phyloP scores from a whole-genome alignment of 2,888 invertebrate genomes.

The Drosophila anceps region DNA sequence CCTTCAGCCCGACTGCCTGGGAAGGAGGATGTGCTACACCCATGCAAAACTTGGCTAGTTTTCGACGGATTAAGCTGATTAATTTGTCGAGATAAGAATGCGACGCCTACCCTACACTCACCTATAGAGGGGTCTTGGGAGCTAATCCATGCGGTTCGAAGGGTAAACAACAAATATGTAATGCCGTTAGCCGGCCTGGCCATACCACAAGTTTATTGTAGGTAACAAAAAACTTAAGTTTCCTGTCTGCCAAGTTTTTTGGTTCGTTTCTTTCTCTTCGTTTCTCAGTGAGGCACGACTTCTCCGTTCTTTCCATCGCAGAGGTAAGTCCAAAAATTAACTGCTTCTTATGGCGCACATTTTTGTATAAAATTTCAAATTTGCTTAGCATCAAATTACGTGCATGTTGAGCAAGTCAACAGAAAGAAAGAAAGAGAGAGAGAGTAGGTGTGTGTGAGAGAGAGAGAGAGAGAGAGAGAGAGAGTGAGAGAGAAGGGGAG shows the following conservation, averaged over 20 bases:
- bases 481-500: slow-evolving; percentile 1
- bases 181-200: slow-evolving; percentile 66
- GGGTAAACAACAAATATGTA: slow-evolving; percentile 79
- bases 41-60: slow-evolving; percentile 73
- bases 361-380: slow-evolving; percentile 80
- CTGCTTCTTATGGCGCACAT: slow-evolving; percentile 59
- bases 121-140: slow-evolving; percentile 20
- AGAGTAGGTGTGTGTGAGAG: slow-evolving; percentile 2
- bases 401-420: slow-evolving; percentile 63
- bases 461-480: not conserved
- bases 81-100: slow-evolving; percentile 80
- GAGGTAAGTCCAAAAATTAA: slow-evolving; percentile 53
- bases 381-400: slow-evolving; percentile 75
- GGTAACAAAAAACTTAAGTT: slow-evolving; percentile 80
- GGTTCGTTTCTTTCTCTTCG: slow-evolving; percentile 13
- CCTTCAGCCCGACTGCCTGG: slow-evolving; percentile 50
- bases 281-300: slow-evolving; percentile 37
- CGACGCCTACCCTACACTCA: slow-evolving; percentile 51
- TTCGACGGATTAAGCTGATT: slow-evolving; percentile 81
- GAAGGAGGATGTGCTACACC: slow-evolving; percentile 32
- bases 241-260: slow-evolving; percentile 76
- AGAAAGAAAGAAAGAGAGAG: slow-evolving; percentile 4
- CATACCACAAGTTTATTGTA: slow-evolving; percentile 66
- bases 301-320: slow-evolving; percentile 34
- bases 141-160: slow-evolving; percentile 75